Conservation (phyloP, 2,113 vertebrate genomes). For the Clarias macrocephalus region DNA sequence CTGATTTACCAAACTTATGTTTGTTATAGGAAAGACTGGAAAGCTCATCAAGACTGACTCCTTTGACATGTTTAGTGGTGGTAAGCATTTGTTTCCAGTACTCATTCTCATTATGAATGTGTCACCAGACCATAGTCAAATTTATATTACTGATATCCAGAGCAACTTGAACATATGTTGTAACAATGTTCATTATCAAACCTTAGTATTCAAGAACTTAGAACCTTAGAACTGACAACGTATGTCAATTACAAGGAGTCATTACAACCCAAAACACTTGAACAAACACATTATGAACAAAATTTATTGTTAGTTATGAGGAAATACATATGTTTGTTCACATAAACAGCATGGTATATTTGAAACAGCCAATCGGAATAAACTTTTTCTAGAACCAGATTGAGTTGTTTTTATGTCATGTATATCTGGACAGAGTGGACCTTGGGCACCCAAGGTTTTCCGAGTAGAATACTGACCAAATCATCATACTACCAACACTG, state of each 20-base stretch:
- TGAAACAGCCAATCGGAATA: no score
- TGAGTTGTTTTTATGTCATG: no score
- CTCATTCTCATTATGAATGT: not conserved
- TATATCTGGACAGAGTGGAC: no score
- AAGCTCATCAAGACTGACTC: constrained; percentile 76
- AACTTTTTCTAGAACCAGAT: no score
- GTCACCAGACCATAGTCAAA: not conserved
- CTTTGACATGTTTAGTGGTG: constrained; percentile 95
- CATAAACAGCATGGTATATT: no score
- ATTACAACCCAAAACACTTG: not conserved
- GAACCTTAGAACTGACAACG: not conserved
- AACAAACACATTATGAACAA: not conserved
- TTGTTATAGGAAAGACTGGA: constrained; percentile 82
- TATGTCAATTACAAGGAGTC: not conserved
- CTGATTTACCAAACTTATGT: not conserved
- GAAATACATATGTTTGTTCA: no score
- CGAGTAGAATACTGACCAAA: no score
- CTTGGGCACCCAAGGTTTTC: no score
- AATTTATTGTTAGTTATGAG: not conserved
- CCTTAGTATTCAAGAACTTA: not conserved
- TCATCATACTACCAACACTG: no score
- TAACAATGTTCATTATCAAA: not conserved
- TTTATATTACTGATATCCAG: not conserved
- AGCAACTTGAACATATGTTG: not conserved
- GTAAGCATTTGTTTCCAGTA: constrained; percentile 66